phyloP scores from a whole-genome alignment of 2,113 vertebrate species.

The Mola mola region DNA sequence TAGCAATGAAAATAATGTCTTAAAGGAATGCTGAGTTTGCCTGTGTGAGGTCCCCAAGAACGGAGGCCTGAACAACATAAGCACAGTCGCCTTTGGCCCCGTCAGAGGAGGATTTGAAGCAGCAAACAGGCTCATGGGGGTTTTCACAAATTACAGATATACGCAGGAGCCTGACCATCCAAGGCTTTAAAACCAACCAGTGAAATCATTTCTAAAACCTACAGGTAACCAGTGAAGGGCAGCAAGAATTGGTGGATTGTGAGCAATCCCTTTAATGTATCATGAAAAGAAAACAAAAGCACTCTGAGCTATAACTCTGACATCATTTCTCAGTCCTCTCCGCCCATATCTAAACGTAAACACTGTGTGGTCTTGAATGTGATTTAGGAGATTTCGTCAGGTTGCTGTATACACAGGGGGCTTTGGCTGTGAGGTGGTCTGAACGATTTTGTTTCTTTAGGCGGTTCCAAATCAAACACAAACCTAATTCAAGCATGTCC shows the following conservation, averaged over 20 bases:
- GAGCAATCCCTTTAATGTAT: background rate
- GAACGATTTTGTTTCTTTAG: constrained; percentile 16
- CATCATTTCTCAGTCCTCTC: too few relatives aligned
- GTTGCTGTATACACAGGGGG: constrained; percentile 5
- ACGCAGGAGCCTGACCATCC: too few relatives aligned
- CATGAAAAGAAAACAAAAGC: background rate
- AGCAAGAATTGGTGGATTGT: too few relatives aligned
- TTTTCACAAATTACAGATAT: background rate
- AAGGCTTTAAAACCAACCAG: too few relatives aligned
- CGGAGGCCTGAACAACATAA: too few relatives aligned
- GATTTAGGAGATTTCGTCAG: constrained; percentile 42
- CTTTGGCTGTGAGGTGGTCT: constrained; percentile 14
- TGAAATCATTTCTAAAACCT: background rate
- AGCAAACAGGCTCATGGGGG: too few relatives aligned
- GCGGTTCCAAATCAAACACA: background rate
- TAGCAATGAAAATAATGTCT: too few relatives aligned
- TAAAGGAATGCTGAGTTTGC: too few relatives aligned
- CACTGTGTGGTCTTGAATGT: constrained; percentile 48
- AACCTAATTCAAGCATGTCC: background rate
- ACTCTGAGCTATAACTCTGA: too few relatives aligned
- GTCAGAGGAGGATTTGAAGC: too few relatives aligned
- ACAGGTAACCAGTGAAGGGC: background rate
- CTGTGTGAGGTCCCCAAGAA: too few relatives aligned
- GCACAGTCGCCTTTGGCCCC: too few relatives aligned
- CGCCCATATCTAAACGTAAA: constrained; percentile 33